Evolutionary conservation across 1,140 invertebrate genomes (phyloP).

Genomic region (Chionoecetes opilio): DNA sequence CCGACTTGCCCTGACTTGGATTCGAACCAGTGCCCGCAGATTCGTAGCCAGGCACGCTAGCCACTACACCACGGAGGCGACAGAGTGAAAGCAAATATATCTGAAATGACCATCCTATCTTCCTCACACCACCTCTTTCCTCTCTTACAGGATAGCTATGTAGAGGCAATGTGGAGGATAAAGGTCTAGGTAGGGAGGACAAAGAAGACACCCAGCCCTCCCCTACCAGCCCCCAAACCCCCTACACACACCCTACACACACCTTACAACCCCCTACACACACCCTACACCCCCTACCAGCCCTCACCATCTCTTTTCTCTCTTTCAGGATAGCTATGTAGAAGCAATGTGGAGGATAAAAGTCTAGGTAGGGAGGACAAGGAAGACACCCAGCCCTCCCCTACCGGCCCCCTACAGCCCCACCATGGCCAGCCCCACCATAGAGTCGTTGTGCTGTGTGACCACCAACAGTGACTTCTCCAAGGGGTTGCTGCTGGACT

Average conservation of each 20-base stretch:
- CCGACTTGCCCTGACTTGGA: too few species aligned
- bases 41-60: too few species aligned
- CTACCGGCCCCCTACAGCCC: not conserved
- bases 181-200: constrained; percentile 5
- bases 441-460: constrained; percentile 71
- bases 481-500: constrained; percentile 69
- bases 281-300: too few species aligned
- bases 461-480: constrained; percentile 64
- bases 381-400: not conserved
- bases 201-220: not conserved
- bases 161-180: not conserved
- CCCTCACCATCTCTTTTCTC: too few species aligned
- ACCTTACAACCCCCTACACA: too few species aligned
- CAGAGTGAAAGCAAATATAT: too few species aligned
- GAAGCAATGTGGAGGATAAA: not conserved
- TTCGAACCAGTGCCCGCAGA: too few species aligned
- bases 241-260: too few species aligned
- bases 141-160: not conserved
- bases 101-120: too few species aligned
- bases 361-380: not conserved
- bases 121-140: too few species aligned
- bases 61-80: too few species aligned
- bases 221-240: not conserved
- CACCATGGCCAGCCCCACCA: constrained; percentile 73
- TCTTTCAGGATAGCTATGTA: not conserved